phyloP scores from a whole-genome alignment of 1,140 invertebrate genomes.

The Mya arenaria region DNA sequence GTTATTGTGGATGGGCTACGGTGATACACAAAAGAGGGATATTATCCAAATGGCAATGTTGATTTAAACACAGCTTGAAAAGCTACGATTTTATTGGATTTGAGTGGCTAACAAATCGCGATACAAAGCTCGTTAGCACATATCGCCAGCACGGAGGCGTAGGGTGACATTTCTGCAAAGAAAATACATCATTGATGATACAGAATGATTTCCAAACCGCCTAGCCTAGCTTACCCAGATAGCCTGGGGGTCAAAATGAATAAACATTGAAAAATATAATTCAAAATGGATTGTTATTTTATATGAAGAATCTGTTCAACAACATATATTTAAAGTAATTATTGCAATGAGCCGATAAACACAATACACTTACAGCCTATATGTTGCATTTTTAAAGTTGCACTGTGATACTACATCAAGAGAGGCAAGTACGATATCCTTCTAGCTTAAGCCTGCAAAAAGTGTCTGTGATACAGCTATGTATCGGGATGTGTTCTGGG shows the following conservation, averaged over 20 bases:
- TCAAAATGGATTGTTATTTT: too few relatives aligned
- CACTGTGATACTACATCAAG: too few relatives aligned
- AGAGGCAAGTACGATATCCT: too few relatives aligned
- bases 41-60: conserved; percentile 91
- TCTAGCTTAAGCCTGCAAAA: too few relatives aligned
- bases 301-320: too few relatives aligned
- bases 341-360: too few relatives aligned
- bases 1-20: conserved; percentile 81
- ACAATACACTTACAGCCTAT: too few relatives aligned
- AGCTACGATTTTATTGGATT: conserved; percentile 92
- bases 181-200: conserved; percentile 90
- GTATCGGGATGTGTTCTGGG: too few relatives aligned
- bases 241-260: conserved; percentile 92
- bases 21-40: conserved; percentile 89
- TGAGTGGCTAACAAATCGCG: conserved; percentile 95
- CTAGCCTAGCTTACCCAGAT: conserved; percentile 95
- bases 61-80: conserved; percentile 90
- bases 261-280: too few relatives aligned
- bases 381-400: too few relatives aligned
- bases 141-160: conserved; percentile 96
- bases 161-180: conserved; percentile 94
- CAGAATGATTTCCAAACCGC: conserved; percentile 94
- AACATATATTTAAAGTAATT: too few relatives aligned
- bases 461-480: too few relatives aligned
- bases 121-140: conserved; percentile 97